Evolutionary conservation across 2,797 vertebrate genomes (phyloP), one percentile per base, ranked within the genome.

Genomic region (Catostomus latipinnis): DNA sequence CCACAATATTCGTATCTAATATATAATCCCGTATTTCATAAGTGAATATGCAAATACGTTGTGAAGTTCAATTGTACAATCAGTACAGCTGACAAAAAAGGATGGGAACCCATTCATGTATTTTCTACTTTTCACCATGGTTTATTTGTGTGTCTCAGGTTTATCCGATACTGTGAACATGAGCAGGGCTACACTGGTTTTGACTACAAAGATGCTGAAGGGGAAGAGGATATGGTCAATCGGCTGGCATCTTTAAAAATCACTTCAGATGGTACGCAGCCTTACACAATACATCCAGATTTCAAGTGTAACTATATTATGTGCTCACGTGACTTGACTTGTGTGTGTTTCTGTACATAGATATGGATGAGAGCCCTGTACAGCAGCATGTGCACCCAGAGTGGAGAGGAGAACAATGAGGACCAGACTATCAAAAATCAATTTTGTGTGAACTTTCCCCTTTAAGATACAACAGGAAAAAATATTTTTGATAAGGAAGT

Each of bases 91-190:
- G 34, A 34, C 34, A 34, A 34, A 34, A 34, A 34, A 34, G 34
- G 34, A 18, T 18, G 2, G 8, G 16, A 60, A 6, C 57, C 4
- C 6, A 14, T 16, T 60, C 1, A 10, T 71, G 22, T 71, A 10
- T 43, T 56, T 12, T 46, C 6, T 45, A 16, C 13, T 8, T 14
- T 50, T 53, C 16, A 3, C 9, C 2, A 2, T 53, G 1, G 14
- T 22, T 22, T 12, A 16, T 56, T 57, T 46, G 2, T 53, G 63
- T 81, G 6, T 61, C 1, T 81, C 79, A 94, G 93, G 80, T 93
- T 94, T 75, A 92, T 94, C 85, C 85, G 45, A 57, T 93, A 93
- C 87, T 94, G 93, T 71, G 86, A 90, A 75, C 61, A 85, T 6
- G 86, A 90, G 78, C 74, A 87, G 6, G 91, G 89, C 5, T 93